phyloP scores from a whole-genome alignment of 2,113 vertebrate genomes.

The Puntigrus tetrazona region DNA sequence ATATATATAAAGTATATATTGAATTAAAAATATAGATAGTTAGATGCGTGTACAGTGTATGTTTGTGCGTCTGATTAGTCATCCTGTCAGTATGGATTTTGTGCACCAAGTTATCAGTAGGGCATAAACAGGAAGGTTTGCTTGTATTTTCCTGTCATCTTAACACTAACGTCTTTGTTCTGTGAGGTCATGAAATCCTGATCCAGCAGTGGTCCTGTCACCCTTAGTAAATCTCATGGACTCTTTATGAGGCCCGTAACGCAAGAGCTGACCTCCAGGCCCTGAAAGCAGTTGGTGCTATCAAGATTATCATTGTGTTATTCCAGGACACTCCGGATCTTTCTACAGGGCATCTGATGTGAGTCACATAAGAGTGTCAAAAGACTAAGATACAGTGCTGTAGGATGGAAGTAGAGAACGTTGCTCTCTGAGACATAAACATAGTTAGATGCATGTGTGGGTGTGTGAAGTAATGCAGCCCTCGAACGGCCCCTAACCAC shows the following conservation, averaged over 20 bases:
- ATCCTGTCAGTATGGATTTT: slow-evolving; percentile 41
- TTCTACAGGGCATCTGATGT: slow-evolving; percentile 20
- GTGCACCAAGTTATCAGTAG: not conserved
- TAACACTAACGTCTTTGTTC: slow-evolving; percentile 24
- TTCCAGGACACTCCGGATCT: slow-evolving; percentile 27
- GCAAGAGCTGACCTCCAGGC: slow-evolving; percentile 20
- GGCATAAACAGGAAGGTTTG: slow-evolving; percentile 1
- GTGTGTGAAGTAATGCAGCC: slow-evolving; percentile 11
- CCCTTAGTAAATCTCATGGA: slow-evolving; percentile 6
- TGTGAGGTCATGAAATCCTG: slow-evolving; percentile 36
- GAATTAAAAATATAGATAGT: too few relatives aligned
- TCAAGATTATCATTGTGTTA: slow-evolving; percentile 16
- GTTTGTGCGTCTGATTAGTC: slow-evolving; percentile 28
- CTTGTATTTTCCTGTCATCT: slow-evolving; percentile 21
- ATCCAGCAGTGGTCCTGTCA: slow-evolving; percentile 23
- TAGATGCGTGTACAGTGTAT: not conserved
- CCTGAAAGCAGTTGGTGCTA: slow-evolving; percentile 27
- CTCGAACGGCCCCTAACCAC: not conserved
- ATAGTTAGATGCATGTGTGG: not conserved
- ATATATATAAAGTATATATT: not conserved
- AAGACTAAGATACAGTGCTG: slow-evolving; percentile 16
- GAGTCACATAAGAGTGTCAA: slow-evolving; percentile 27
- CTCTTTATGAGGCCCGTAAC: slow-evolving; percentile 23
- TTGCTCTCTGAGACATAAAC: slow-evolving; percentile 11
- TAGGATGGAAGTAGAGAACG: slow-evolving; percentile 5